phyloP scores from a whole-genome alignment of 2,113 vertebrate genomes.

The Camelus dromedarius region DNA sequence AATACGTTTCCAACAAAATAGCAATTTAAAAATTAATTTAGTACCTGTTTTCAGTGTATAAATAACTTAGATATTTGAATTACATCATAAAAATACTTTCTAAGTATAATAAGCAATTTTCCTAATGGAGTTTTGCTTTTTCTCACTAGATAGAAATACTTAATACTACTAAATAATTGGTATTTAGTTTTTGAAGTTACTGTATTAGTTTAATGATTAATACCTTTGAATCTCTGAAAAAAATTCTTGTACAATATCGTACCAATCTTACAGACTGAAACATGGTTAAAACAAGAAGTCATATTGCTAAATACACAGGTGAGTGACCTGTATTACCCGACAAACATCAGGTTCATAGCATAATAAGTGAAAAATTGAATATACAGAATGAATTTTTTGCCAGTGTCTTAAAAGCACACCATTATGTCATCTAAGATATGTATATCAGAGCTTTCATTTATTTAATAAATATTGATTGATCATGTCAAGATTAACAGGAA shows the following conservation, averaged over 20 bases:
- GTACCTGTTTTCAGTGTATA: not conserved
- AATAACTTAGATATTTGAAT: not conserved
- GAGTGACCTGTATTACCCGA: not conserved
- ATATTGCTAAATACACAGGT: not conserved
- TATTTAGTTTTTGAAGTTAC: slow-evolving; percentile 1
- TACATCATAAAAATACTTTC: not conserved
- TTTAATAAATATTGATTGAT: not conserved
- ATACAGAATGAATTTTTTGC: not conserved
- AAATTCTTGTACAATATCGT: not conserved
- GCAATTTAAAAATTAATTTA: not conserved
- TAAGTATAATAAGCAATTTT: slow-evolving; percentile 1
- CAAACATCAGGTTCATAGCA: not conserved
- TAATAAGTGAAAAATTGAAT: slow-evolving; percentile 15
- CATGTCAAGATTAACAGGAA: not conserved
- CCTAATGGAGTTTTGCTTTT: not conserved
- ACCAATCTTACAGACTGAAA: not conserved
- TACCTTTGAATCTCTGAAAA: not conserved
- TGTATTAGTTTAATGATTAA: not conserved
- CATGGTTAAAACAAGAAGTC: not conserved
- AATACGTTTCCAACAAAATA: not conserved
- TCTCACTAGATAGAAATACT: not conserved
- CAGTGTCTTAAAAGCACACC: not conserved
- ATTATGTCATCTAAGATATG: not conserved
- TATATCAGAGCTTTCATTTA: not conserved
- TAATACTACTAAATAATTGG: not conserved